Evolutionary conservation across 2,113 vertebrate species (phyloP).

Genomic region (Cyprinodon brontotheroides): DNA sequence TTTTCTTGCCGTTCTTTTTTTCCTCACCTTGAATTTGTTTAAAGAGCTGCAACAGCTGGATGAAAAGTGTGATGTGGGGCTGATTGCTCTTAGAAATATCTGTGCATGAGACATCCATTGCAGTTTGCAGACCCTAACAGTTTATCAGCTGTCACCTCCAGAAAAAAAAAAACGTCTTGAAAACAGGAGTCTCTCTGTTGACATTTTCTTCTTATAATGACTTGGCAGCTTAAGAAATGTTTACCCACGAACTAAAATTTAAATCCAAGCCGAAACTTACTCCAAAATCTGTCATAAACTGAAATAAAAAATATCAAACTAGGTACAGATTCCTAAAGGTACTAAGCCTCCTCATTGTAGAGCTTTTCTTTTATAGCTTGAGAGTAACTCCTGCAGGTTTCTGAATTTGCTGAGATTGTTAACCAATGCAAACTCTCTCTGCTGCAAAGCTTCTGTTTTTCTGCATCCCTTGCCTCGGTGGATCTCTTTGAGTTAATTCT

Average conservation of each 20-base stretch:
- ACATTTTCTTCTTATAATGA: conserved; percentile 28
- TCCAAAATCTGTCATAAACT: neutral
- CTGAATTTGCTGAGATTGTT: conserved; percentile 79
- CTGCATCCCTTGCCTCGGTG: conserved; percentile 70
- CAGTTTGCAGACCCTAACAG: conserved; percentile 82
- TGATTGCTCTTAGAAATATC: conserved; percentile 94
- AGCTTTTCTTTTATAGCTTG: conserved; percentile 15
- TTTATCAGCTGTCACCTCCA: conserved; percentile 74
- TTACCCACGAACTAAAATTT: conserved; percentile 7
- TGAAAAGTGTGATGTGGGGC: conserved; percentile 83
- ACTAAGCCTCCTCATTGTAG: neutral
- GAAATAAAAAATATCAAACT: neutral
- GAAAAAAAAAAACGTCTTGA: conserved; percentile 52
- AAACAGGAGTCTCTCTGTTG: conserved; percentile 54
- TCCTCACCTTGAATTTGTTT: conserved; percentile 63
- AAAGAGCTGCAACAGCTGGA: conserved; percentile 78
- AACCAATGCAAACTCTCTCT: conserved; percentile 81
- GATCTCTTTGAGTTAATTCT: conserved; percentile 61
- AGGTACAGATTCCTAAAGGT: conserved; percentile 4
- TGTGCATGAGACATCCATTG: conserved; percentile 97
- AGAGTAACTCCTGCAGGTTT: conserved; percentile 62
- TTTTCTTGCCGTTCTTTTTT: conserved; percentile 67
- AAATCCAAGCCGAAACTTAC: conserved; percentile 30
- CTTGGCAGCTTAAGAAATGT: neutral
- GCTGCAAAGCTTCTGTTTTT: conserved; percentile 72